These are phyloP conservation scores for Forbesichthys agassizii DNA, from an alignment of 2,113 vertebrate genomes.

Conservation along the genomic window DNA sequence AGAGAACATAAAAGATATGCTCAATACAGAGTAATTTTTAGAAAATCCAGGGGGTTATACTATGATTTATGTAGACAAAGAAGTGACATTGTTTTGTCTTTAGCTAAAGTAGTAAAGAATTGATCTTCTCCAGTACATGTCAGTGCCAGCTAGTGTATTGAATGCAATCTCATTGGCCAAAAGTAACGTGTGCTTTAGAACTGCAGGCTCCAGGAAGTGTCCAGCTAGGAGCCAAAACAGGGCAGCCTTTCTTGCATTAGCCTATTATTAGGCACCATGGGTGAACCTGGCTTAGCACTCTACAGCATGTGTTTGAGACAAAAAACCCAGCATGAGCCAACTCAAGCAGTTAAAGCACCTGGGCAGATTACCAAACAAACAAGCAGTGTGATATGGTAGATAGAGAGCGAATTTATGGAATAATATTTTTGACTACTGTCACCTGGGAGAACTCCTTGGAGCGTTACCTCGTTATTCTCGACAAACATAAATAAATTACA, in stretches of 20 bases:
- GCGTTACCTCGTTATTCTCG: neutral
- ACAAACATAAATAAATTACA: neutral
- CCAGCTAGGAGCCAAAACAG: slow-evolving; percentile 43
- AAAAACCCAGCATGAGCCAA: slow-evolving; percentile 36
- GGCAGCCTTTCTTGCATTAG: slow-evolving; percentile 41
- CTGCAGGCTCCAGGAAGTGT: slow-evolving; percentile 47
- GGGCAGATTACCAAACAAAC: slow-evolving; percentile 20
- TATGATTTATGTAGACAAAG: slow-evolving; percentile 13
- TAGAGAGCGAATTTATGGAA: neutral
- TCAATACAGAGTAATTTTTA: slow-evolving; percentile 16
- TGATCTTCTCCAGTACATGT: neutral
- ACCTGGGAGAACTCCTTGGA: slow-evolving; percentile 3
- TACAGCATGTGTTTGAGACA: slow-evolving; percentile 24
- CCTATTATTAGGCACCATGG: slow-evolving; percentile 50
- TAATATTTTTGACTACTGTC: neutral
- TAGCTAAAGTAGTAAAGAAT: neutral
- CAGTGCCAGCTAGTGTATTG: slow-evolving; percentile 20
- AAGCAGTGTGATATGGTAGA: neutral
- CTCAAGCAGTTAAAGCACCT: slow-evolving; percentile 25
- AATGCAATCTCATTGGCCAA: slow-evolving; percentile 22
- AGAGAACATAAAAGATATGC: no score
- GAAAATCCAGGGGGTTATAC: slow-evolving; percentile 2
- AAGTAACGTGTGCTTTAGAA: slow-evolving; percentile 20
- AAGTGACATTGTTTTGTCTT: neutral
- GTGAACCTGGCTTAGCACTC: slow-evolving; percentile 37